Base-by-base conservation (phyloP, 2,888 invertebrate species). In the Megastigmus dorsalis region DNA sequence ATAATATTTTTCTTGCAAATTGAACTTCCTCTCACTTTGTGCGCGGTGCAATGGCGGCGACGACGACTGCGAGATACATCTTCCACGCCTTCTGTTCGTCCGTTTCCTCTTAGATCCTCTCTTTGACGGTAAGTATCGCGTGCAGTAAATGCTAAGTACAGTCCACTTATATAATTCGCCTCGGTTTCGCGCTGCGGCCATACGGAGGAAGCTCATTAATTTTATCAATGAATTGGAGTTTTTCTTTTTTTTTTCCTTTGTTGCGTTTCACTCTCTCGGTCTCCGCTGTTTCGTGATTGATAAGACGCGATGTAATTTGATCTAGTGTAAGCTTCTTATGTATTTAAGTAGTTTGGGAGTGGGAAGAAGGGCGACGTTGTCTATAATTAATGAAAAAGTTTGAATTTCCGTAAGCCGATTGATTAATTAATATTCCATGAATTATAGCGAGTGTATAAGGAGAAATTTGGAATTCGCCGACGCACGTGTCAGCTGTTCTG, bases 381-480 rank as follows among this genome's bases (percentile, higher is more conserved):
- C n/a, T n/a, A n/a, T n/a, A n/a, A n/a, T n/a, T n/a, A n/a, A n/a
- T n/a, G n/a, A n/a, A n/a, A n/a, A n/a, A n/a, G n/a, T n/a, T n/a
- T n/a, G n/a, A n/a, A n/a, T n/a, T n/a, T n/a, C n/a, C n/a, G 26
- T 55, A 65, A 36, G 26, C 33, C 57, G 36, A 23, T 57, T 67
- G 48, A 36, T 33, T 57, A 57, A 67, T 67, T 67, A 67, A 15
- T 3, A n/a, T n/a, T n/a, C n/a, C n/a, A n/a, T n/a, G n/a, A n/a
- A n/a, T n/a, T n/a, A n/a, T n/a, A n/a, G n/a, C n/a, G n/a, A n/a
- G n/a, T n/a, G n/a, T n/a, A n/a, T n/a, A n/a, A n/a, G n/a, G n/a
- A n/a, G n/a, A n/a, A n/a, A n/a, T n/a, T n/a, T n/a, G n/a, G n/a
- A n/a, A n/a, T n/a, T n/a, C n/a, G n/a, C n/a, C n/a, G n/a, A n/a